Conservation (phyloP, 2,113 vertebrate genomes). For the Pyrgilauda ruficollis region DNA sequence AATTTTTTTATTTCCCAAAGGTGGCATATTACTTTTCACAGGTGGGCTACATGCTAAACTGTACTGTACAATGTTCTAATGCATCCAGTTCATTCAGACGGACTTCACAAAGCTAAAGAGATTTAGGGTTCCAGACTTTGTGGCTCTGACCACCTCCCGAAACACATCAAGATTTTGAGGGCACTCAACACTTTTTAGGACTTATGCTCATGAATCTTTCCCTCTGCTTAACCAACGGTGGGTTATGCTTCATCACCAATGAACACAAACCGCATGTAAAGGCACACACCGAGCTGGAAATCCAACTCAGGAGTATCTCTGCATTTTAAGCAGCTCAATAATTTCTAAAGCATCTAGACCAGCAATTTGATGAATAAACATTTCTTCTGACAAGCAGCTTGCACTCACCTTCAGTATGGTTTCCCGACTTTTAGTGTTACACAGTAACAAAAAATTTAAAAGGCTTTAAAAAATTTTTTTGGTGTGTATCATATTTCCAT, state of each 20-base stretch:
- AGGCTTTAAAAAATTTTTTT: not conserved
- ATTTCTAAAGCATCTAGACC: not conserved
- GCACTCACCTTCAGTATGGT: not conserved
- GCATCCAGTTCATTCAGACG: not conserved
- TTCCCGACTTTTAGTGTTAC: not conserved
- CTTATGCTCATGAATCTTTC: not conserved
- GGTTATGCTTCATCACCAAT: not conserved
- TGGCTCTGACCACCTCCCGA: fast-evolving
- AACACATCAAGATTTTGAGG: not conserved
- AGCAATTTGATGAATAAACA: not conserved
- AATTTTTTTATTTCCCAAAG: not conserved
- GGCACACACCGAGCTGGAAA: not conserved
- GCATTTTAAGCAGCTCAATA: not conserved
- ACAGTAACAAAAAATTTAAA: not conserved
- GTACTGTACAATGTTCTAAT: not conserved
- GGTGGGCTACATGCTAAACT: not conserved
- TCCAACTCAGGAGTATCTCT: not conserved
- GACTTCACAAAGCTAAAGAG: not conserved
- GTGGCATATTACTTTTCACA: not conserved
- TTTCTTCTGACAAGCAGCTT: not conserved
- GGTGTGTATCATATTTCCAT: not conserved
- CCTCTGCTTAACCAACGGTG: not conserved
- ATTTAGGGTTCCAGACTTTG: not conserved
- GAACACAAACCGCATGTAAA: fast-evolving
- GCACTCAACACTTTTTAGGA: not conserved